phyloP scores from a whole-genome alignment of 2,888 invertebrate genomes.

The Drosophila lutescens region DNA sequence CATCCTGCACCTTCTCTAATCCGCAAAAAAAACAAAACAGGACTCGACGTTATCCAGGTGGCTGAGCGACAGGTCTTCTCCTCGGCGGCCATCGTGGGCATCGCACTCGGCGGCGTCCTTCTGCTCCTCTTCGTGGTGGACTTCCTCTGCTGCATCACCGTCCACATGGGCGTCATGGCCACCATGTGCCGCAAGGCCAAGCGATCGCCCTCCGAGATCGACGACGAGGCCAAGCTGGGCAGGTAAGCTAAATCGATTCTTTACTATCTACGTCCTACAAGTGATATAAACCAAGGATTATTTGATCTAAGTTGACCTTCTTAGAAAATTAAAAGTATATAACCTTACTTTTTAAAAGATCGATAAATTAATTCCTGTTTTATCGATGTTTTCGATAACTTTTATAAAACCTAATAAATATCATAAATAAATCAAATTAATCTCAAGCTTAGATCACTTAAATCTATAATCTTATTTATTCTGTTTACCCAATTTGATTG shows the following conservation, averaged over 20 bases:
- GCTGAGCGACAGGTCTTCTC: constrained; percentile 82
- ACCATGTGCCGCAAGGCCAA: constrained; percentile 86
- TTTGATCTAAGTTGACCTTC: not conserved
- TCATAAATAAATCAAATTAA: constrained; percentile 2
- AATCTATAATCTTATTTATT: constrained; percentile 1
- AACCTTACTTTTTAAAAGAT: too few relatives aligned
- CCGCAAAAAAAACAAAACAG: constrained; percentile 52
- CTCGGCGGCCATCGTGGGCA: constrained; percentile 91
- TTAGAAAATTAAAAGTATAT: too few relatives aligned
- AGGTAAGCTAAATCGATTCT: constrained; percentile 87
- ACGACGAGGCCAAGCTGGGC: constrained; percentile 93
- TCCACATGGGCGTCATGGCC: constrained; percentile 88
- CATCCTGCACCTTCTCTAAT: constrained; percentile 1
- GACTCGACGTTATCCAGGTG: constrained; percentile 83
- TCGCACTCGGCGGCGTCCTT: constrained; percentile 92
- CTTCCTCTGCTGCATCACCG: constrained; percentile 91
- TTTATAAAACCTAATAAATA: too few relatives aligned
- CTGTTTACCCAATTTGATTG: constrained; percentile 10
- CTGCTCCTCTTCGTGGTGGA: constrained; percentile 93
- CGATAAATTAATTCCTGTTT: too few relatives aligned
- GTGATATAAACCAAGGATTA: not conserved
- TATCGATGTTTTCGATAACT: not conserved
- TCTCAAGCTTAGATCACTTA: not conserved
- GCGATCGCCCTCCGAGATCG: constrained; percentile 86
- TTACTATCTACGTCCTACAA: not conserved